Conservation (phyloP, 2,113 vertebrate species). For the Sturnira hondurensis region DNA sequence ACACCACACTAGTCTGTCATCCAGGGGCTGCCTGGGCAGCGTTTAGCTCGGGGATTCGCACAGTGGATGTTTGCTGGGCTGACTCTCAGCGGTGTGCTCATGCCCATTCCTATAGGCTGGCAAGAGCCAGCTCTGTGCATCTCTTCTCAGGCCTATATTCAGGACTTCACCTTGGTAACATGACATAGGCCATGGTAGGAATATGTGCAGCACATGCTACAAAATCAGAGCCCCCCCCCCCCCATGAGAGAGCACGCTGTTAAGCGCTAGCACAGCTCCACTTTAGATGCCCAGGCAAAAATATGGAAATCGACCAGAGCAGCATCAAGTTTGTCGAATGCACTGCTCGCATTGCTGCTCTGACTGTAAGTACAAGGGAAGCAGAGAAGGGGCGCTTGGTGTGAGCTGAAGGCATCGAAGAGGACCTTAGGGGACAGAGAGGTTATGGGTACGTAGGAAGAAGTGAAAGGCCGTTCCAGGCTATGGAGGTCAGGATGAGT, state of each 20-base stretch:
- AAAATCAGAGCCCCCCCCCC: too few species aligned
- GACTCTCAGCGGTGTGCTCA: accelerated
- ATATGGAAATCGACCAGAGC: not conserved
- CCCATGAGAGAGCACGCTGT: not conserved
- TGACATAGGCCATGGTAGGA: not conserved
- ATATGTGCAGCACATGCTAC: not conserved
- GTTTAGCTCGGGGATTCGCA: accelerated
- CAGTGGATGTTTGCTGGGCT: accelerated
- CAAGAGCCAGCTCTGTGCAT: accelerated
- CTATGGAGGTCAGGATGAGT: not conserved
- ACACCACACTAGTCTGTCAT: too few species aligned
- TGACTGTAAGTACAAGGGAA: not conserved
- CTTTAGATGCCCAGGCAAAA: not conserved
- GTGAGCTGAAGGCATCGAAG: not conserved
- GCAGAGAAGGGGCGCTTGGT: accelerated
- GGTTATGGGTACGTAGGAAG: not conserved
- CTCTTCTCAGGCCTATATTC: not conserved
- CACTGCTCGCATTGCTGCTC: not conserved
- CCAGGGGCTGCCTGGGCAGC: accelerated
- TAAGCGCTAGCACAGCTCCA: not conserved
- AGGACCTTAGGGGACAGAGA: not conserved
- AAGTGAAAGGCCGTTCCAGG: not conserved
- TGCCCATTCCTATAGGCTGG: accelerated
- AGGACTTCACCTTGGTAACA: not conserved
- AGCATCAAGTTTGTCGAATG: too few species aligned